Conservation (phyloP, 2,888 invertebrate species). For the Campoplex nolae region DNA sequence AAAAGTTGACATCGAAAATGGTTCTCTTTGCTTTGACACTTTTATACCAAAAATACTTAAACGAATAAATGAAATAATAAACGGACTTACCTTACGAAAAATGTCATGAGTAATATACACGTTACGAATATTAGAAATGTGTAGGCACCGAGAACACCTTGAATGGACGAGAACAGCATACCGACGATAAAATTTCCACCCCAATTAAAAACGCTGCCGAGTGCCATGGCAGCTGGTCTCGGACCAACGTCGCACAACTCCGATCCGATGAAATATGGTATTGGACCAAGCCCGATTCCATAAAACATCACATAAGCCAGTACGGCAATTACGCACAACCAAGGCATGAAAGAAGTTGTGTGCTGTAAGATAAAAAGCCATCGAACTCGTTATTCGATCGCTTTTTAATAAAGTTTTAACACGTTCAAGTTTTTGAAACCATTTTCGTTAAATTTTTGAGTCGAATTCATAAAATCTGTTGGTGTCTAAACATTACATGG, state of each 20-base stretch:
- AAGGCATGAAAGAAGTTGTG: constrained; percentile 89
- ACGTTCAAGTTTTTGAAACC: neutral
- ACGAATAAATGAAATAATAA: neutral
- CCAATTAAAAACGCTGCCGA: constrained; percentile 95
- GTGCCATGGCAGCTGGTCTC: constrained; percentile 93
- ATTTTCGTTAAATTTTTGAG: neutral
- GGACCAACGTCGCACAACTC: constrained; percentile 95
- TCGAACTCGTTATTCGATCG: neutral
- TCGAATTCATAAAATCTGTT: neutral
- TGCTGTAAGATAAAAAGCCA: constrained; percentile 85
- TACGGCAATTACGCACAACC: constrained; percentile 89
- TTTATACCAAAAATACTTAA: too few relatives aligned
- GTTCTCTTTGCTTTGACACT: neutral
- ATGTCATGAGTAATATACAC: constrained; percentile 86
- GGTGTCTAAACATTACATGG: too few relatives aligned
- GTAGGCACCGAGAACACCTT: constrained; percentile 88
- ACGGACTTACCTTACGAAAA: constrained; percentile 87
- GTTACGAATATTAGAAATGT: constrained; percentile 91
- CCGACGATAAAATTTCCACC: constrained; percentile 94
- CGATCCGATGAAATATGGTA: constrained; percentile 94
- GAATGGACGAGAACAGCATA: constrained; percentile 90
- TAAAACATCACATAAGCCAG: constrained; percentile 92
- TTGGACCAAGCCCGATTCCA: constrained; percentile 94
- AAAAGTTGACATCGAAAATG: neutral
- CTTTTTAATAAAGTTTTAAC: neutral